phyloP scores from a whole-genome alignment of 2,888 invertebrate species.

The Lysandra coridon region DNA sequence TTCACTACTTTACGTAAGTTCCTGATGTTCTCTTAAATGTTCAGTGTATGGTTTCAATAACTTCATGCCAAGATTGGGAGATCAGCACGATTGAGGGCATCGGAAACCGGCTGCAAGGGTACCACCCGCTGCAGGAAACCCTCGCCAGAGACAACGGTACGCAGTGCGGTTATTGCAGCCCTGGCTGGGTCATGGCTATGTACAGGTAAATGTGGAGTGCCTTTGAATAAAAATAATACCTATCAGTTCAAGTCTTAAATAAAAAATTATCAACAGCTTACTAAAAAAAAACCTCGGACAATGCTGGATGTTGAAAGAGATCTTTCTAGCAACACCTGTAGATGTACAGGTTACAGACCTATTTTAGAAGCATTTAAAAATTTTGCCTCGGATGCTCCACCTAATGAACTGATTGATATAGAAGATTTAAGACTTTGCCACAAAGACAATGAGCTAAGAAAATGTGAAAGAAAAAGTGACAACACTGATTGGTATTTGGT shows the following conservation, averaged over 20 bases:
- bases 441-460: slow-evolving; percentile 34
- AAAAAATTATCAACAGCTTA: slow-evolving; percentile 45
- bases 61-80: slow-evolving; percentile 81
- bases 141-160: slow-evolving; percentile 82
- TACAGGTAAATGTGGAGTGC: slow-evolving; percentile 67
- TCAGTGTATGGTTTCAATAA: slow-evolving; percentile 82
- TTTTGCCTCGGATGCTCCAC: slow-evolving; percentile 80
- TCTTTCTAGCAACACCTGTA: slow-evolving; percentile 87
- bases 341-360: slow-evolving; percentile 88
- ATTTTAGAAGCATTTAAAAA: slow-evolving; percentile 88
- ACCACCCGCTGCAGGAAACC: slow-evolving; percentile 82
- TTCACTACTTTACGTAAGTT: background rate
- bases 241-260: background rate
- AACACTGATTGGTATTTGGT: slow-evolving; percentile 51
- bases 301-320: slow-evolving; percentile 85
- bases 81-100: slow-evolving; percentile 85
- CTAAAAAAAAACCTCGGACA: slow-evolving; percentile 62
- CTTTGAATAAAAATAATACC: background rate
- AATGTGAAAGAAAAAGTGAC: slow-evolving; percentile 34
- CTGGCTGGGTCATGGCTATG: slow-evolving; percentile 88
- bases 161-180: slow-evolving; percentile 86
- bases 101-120: slow-evolving; percentile 82
- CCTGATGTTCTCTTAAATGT: slow-evolving; percentile 32
- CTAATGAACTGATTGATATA: slow-evolving; percentile 66
- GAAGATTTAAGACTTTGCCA: slow-evolving; percentile 60